Evolutionary conservation across 2,113 vertebrate genomes (phyloP).

Genomic region (Pluvianellus socialis): DNA sequence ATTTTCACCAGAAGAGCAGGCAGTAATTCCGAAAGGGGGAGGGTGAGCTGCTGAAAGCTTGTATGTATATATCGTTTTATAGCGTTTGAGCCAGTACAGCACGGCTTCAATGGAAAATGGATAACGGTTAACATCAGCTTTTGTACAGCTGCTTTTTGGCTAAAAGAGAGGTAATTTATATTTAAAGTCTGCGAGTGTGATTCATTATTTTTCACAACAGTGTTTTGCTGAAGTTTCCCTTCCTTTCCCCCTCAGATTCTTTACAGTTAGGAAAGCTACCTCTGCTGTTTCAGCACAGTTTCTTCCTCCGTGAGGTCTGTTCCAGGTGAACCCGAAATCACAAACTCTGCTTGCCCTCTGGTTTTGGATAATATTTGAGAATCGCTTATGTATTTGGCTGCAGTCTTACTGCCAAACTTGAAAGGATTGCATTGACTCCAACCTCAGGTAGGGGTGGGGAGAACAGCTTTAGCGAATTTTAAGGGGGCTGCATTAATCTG

Average conservation of each 20-base stretch:
- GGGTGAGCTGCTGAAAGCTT: not conserved
- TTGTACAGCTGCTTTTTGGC: slow-evolving; percentile 44
- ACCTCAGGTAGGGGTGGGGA: not conserved
- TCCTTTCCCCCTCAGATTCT: not conserved
- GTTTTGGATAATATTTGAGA: slow-evolving; percentile 5
- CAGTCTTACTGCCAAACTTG: not conserved
- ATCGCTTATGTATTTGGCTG: slow-evolving; percentile 14
- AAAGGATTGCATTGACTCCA: not conserved
- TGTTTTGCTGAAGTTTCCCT: slow-evolving; percentile 7
- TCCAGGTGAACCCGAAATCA: slow-evolving; percentile 34
- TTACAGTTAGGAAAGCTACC: not conserved
- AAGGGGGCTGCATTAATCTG: not conserved
- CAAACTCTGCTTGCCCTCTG: not conserved
- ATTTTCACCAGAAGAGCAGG: slow-evolving; percentile 23
- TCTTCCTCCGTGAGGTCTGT: not conserved
- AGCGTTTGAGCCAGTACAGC: not conserved
- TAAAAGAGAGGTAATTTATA: slow-evolving; percentile 21
- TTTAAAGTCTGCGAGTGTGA: not conserved
- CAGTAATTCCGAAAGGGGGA: not conserved
- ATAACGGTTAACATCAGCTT: slow-evolving; percentile 48
- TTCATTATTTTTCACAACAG: slow-evolving; percentile 24
- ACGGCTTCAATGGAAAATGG: slow-evolving; percentile 26
- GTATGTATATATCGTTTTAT: not conserved
- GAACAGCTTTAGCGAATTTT: not conserved
- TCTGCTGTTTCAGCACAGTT: not conserved